Conservation (phyloP, 2,797 vertebrate genomes). For the Sebastiscus albofasciatus region DNA sequence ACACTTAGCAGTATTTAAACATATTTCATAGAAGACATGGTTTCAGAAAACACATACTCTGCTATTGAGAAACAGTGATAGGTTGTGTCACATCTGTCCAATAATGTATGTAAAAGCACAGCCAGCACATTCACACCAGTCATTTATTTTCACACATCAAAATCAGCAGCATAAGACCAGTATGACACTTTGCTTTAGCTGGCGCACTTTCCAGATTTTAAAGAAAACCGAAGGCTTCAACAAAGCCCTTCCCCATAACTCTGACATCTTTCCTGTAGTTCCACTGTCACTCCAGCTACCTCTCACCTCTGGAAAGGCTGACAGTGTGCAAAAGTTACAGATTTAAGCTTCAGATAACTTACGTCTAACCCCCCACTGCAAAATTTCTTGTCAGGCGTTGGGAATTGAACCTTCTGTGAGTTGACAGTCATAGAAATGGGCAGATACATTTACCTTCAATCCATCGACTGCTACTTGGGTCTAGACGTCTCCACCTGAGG, state of each 20-base stretch:
- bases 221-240: constrained; percentile 11
- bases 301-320: constrained; percentile 25
- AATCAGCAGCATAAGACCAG: background rate
- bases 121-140: background rate
- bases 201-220: constrained; percentile 12
- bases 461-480: background rate
- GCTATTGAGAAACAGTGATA: background rate
- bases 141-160: constrained; percentile 10
- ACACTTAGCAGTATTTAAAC: too few species aligned
- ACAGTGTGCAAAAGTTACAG: constrained; percentile 25
- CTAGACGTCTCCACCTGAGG: background rate
- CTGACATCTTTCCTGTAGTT: background rate
- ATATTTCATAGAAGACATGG: background rate
- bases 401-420: background rate
- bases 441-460: background rate
- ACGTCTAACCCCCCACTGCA: background rate
- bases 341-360: constrained; percentile 24
- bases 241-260: constrained; percentile 3
- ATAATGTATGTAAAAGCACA: constrained; percentile 9
- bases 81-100: constrained; percentile 4
- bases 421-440: background rate
- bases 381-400: constrained; percentile 5
- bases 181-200: background rate
- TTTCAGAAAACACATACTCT: background rate
- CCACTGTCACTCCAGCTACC: constrained; percentile 18